These are phyloP conservation scores for Brachypalpus laphriformis DNA, from an alignment of 2,888 invertebrate species.

Conservation along the genomic window DNA sequence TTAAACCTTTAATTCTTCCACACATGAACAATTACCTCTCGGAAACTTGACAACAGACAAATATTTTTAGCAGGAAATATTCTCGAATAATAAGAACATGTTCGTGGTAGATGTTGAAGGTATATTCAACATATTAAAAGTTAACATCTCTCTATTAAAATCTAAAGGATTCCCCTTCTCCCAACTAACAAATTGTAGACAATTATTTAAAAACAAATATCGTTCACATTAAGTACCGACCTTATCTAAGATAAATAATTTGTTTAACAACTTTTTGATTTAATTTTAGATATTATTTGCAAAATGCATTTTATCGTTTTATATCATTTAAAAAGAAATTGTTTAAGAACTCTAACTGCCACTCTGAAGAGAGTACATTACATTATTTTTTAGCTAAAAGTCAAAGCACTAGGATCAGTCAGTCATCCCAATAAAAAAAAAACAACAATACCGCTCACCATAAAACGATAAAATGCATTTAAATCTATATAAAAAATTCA, in stretches of 20 bases:
- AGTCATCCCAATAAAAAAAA: constrained; percentile 29
- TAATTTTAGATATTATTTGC: constrained; percentile 2
- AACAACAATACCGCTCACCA: background rate
- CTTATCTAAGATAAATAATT: constrained; percentile 26
- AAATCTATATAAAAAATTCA: background rate
- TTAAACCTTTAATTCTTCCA: too few relatives aligned
- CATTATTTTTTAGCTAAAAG: constrained; percentile 11
- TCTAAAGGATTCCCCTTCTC: background rate
- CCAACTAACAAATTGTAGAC: constrained; percentile 20
- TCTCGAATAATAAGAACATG: too few relatives aligned
- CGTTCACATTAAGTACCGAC: constrained; percentile 64
- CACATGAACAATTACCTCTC: too few relatives aligned
- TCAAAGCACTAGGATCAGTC: background rate
- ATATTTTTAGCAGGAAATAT: background rate
- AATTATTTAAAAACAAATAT: constrained; percentile 39
- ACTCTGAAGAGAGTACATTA: constrained; percentile 44
- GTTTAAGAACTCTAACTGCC: constrained; percentile 60
- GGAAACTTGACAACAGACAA: too few relatives aligned
- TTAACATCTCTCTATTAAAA: background rate
- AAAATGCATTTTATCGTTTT: constrained; percentile 70
- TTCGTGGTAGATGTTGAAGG: too few relatives aligned
- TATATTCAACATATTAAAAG: too few relatives aligned
- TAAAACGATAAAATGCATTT: constrained; percentile 64
- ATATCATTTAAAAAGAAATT: constrained; percentile 1
- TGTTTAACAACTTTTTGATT: constrained; percentile 19